A percentile compares a stretch with the other conserved stretches of the same genome.
phyloP scores from a whole-genome alignment of 2,797 vertebrate genomes.

The Pangasius larnaudii region DNA sequence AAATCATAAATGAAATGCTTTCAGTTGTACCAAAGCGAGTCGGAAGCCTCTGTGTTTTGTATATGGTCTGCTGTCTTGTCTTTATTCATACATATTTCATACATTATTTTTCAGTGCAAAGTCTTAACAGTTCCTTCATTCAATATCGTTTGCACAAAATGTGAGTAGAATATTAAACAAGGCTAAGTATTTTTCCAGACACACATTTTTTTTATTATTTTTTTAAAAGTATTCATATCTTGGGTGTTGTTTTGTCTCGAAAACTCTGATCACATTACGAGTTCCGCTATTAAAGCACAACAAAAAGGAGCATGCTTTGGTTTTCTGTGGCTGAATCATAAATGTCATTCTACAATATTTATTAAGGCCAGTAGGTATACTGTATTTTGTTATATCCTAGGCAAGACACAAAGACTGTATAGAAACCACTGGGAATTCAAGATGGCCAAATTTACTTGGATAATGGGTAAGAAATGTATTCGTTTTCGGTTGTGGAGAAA shows the following conservation, averaged over 20 bases:
- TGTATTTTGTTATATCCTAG: background rate
- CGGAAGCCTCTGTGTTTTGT: background rate
- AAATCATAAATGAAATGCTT: constrained; percentile 6
- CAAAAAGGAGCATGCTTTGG: background rate
- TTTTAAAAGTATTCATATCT: background rate
- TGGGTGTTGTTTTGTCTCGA: background rate
- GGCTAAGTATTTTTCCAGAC: background rate
- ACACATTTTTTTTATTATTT: background rate
- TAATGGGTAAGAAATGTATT: background rate
- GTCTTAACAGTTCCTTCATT: background rate
- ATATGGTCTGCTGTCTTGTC: background rate
- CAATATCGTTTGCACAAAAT: background rate
- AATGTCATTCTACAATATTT: background rate
- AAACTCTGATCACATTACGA: background rate
- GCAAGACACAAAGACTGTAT: background rate
- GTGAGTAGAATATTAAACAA: constrained; percentile 4
- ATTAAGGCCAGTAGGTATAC: background rate
- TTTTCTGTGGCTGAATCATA: background rate
- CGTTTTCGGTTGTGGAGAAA: background rate
- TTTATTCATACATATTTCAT: background rate
- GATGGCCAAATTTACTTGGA: background rate
- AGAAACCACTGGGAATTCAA: background rate
- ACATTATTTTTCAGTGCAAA: background rate
- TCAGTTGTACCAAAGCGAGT: background rate
- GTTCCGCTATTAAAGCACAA: background rate